Conservation (phyloP, 2,797 vertebrate species). For the Dromococcyx pavoninus region DNA sequence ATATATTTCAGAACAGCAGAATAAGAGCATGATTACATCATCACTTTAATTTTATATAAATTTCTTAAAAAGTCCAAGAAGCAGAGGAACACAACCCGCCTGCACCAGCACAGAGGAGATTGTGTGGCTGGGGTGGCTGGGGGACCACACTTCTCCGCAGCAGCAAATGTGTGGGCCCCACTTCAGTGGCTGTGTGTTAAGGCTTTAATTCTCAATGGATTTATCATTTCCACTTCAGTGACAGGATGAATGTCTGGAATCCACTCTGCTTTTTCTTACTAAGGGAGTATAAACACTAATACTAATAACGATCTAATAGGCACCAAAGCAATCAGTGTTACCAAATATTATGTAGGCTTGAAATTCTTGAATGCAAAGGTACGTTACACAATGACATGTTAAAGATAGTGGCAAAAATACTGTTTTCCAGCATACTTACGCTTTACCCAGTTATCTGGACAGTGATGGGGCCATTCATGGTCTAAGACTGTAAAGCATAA, state of each 20-base stretch:
- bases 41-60: background rate
- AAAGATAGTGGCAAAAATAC: background rate
- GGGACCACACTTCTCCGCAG: background rate
- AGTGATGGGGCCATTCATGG: background rate
- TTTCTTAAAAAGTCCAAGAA: background rate
- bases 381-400: background rate
- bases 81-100: background rate
- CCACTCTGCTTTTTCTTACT: background rate
- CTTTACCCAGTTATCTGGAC: background rate
- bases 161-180: background rate
- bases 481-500: background rate
- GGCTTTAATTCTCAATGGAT: background rate
- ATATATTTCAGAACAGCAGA: background rate
- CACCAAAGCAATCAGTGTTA: background rate
- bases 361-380: background rate
- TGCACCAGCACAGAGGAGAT: rapidly evolving
- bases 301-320: background rate
- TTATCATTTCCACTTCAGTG: background rate
- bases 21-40: background rate
- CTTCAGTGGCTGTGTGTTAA: background rate
- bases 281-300: background rate
- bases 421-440: background rate
- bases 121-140: rapidly evolving
- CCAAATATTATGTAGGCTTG: background rate
- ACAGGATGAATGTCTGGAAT: background rate